Percentiles rank a stretch among this genome's conserved stretches.
These are phyloP conservation scores for Hypomecis punctinalis DNA, from an alignment of 2,888 invertebrate species.

Conservation along the genomic window DNA sequence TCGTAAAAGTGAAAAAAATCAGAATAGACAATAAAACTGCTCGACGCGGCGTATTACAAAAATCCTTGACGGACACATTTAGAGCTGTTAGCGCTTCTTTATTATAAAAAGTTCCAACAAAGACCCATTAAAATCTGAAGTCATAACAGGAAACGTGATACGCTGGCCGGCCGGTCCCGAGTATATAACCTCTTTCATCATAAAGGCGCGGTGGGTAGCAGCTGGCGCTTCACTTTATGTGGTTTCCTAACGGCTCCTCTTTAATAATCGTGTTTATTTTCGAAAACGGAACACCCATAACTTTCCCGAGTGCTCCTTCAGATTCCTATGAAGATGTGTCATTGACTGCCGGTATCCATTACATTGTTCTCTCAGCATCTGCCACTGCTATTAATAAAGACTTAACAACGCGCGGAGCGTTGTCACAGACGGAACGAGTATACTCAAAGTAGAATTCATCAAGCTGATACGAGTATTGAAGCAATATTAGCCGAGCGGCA, in stretches of 20 bases:
- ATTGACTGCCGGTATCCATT: slow-evolving; percentile 50
- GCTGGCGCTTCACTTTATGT: slow-evolving; percentile 81
- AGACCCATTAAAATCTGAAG: slow-evolving; percentile 80
- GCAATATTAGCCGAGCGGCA: slow-evolving; percentile 40
- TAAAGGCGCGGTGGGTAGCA: slow-evolving; percentile 77
- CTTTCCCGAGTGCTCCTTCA: slow-evolving; percentile 51
- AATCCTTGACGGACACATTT: slow-evolving; percentile 64
- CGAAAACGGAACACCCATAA: slow-evolving; percentile 75
- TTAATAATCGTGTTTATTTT: slow-evolving; percentile 83
- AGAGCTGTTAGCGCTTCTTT: slow-evolving; percentile 72
- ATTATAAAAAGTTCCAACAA: slow-evolving; percentile 75
- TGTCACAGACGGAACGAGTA: slow-evolving; percentile 33
- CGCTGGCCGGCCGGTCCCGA: slow-evolving; percentile 69
- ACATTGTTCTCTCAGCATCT: slow-evolving; percentile 45
- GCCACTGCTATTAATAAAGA: slow-evolving; percentile 44
- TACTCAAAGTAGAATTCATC: slow-evolving; percentile 37
- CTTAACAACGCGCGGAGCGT: slow-evolving; percentile 24
- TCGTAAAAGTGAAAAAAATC: slow-evolving; percentile 58
- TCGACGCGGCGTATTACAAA: slow-evolving; percentile 59
- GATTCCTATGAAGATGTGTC: slow-evolving; percentile 67
- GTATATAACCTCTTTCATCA: slow-evolving; percentile 73
- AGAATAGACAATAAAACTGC: slow-evolving; percentile 64
- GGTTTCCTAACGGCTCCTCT: slow-evolving; percentile 77
- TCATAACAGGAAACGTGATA: slow-evolving; percentile 84
- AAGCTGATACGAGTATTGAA: slow-evolving; percentile 32